A percentile compares a stretch with the other conserved stretches of the same genome.
Evolutionary conservation across 2,113 vertebrate genomes (phyloP).

Genomic region (Corythaeola cristata): DNA sequence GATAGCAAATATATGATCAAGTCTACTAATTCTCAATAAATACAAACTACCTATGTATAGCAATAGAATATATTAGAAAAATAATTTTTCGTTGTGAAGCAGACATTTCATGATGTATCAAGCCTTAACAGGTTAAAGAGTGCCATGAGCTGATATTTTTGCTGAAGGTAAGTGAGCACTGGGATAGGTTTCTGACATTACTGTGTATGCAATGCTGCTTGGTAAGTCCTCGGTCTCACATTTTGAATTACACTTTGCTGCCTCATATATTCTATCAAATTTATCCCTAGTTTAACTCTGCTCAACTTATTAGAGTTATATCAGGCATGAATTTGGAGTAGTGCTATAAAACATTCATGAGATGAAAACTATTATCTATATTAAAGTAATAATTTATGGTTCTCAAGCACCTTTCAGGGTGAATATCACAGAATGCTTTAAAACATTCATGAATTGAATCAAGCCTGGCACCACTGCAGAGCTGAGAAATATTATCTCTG

Average conservation of each 20-base stretch:
- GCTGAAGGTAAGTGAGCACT: neutral
- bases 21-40: neutral
- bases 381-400: constrained; percentile 60
- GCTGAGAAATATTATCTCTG: neutral
- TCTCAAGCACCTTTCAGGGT: constrained; percentile 31
- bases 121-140: neutral
- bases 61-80: neutral
- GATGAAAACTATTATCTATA: constrained; percentile 51
- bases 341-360: constrained; percentile 47
- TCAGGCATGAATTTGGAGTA: constrained; percentile 32
- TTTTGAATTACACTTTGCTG: neutral
- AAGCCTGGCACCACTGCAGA: neutral
- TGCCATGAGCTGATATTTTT: neutral
- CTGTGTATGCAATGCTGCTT: neutral
- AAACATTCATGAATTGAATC: constrained; percentile 50
- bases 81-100: rapidly evolving
- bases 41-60: neutral
- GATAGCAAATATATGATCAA: neutral
- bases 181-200: neutral
- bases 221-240: neutral
- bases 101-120: neutral
- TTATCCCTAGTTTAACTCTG: constrained; percentile 1
- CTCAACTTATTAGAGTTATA: constrained; percentile 32
- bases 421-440: constrained; percentile 15
- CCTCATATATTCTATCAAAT: neutral